Conservation (phyloP, 2,797 vertebrate genomes). For the Sebastes glaucus region DNA sequence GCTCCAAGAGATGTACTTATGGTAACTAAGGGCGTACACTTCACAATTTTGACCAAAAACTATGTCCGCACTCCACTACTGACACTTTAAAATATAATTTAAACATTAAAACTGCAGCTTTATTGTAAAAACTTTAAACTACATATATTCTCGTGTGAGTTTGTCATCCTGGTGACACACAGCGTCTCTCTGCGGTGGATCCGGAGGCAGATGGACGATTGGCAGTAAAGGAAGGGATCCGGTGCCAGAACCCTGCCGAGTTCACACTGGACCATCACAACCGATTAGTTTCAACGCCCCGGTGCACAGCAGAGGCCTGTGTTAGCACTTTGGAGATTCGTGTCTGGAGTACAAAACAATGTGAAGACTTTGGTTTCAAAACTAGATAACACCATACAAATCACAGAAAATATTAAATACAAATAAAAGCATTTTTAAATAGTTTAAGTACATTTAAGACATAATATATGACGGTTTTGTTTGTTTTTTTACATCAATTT, state of each 20-base stretch:
- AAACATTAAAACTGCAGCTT: not conserved
- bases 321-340: constrained; percentile 47
- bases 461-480: not conserved
- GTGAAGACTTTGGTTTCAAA: constrained; percentile 1
- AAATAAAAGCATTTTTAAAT: not conserved
- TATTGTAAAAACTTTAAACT: not conserved
- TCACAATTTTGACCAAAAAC: not conserved
- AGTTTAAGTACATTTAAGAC: too few species aligned
- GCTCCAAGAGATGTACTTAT: not conserved
- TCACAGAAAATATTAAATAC: not conserved
- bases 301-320: constrained; percentile 60
- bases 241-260: constrained; percentile 70
- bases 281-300: constrained; percentile 56
- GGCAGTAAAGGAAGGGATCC: constrained; percentile 16
- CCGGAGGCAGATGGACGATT: constrained; percentile 79
- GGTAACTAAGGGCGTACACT: not conserved
- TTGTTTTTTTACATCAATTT: not conserved
- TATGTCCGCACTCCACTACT: too few species aligned
- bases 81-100: not conserved
- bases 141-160: not conserved
- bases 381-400: not conserved
- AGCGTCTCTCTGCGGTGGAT: constrained; percentile 48
- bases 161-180: not conserved
- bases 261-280: constrained; percentile 57
- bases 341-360: constrained; percentile 24